phyloP scores from a whole-genome alignment of 1,140 invertebrate genomes.

The Drosophila sproati region DNA sequence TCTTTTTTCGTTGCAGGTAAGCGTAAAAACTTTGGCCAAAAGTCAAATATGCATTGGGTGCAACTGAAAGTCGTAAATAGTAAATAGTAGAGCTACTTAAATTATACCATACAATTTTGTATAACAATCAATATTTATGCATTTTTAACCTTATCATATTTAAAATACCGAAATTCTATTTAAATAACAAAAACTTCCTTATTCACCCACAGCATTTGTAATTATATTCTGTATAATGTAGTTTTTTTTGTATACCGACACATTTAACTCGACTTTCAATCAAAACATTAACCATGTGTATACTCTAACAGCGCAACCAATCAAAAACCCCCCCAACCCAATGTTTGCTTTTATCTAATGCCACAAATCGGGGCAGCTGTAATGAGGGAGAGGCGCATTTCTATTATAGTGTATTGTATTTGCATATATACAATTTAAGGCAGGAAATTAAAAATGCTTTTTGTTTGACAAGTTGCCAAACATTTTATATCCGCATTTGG shows the following conservation, averaged over 20 bases:
- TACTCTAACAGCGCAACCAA: constrained; percentile 33
- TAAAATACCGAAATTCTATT: constrained; percentile 22
- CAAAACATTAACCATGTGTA: constrained; percentile 22
- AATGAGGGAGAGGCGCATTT: constrained; percentile 15
- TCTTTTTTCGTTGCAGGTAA: constrained; percentile 58
- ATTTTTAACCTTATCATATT: constrained; percentile 30
- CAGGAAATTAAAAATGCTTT: constrained; percentile 81
- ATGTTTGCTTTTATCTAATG: constrained; percentile 39
- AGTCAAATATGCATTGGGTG: constrained; percentile 10
- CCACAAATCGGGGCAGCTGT: constrained; percentile 33
- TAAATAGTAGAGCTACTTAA: constrained; percentile 9
- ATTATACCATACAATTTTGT: constrained; percentile 15
- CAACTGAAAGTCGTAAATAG: constrained; percentile 21
- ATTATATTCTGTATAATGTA: constrained; percentile 28
- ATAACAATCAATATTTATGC: constrained; percentile 13
- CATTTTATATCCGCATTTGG: constrained; percentile 68
- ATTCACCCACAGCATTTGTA: constrained; percentile 41
- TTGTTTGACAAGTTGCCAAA: constrained; percentile 82
- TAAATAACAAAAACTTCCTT: constrained; percentile 16
- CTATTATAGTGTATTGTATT: constrained; percentile 63
- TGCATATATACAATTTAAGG: constrained; percentile 75
- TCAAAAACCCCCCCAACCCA: background rate
- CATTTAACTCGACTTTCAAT: constrained; percentile 29
- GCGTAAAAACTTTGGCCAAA: constrained; percentile 25
- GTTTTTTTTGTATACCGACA: constrained; percentile 24